Base-by-base conservation (phyloP, 2,797 vertebrate species). In the Parotocinclus haroldoi region DNA sequence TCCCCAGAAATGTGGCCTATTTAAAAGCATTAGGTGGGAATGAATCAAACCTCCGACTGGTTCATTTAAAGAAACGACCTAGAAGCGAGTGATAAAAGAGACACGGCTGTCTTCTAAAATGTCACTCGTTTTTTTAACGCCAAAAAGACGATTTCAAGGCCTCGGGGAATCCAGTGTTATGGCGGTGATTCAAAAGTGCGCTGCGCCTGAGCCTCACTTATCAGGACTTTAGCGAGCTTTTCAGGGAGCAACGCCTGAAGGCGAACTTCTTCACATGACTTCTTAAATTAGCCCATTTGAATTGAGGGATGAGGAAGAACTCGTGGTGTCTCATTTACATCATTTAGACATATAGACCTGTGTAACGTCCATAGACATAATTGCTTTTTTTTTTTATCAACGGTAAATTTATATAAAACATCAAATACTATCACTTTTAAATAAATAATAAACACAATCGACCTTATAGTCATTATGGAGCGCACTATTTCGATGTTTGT, bases 241-340 rank as follows among this genome's bases (percentile, higher is more conserved):
- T 72, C 49, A 63, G 38, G n/a, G 63, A 76, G 69, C 39, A 38
- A 27, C 13, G 75, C 77, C 76, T 9, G 51, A 44, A 74, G 74
- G 66, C 46, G 19, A 70, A 57, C 56, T 65, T 63, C 63, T 63
- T 48, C 61, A 59, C 71, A 53, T 62, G 63, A 76, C 59, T 65
- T 17, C 8, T 65, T 72, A 69, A 75, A 77, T 76, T 64, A 78
- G 68, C 44, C 60, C 55, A 27, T 71, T 79, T 76, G 68, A 76
- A 74, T 66, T 76, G 75, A 76, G 53, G 61, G 71, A 74, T 71
- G 52, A 67, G 62, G 39, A 52, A 51, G 40, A 55, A 60, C 58
- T 66, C 46, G 59, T 37, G 65, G 57, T 61, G 68, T 61, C 68
- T 63, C 63, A 72, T 51, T 58, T 64, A 48, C 27, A 44, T 63